Percentiles rank a stretch among this genome's conserved stretches.
phyloP scores from a whole-genome alignment of 2,888 invertebrate genomes.

The Malthinus flaveolus region DNA sequence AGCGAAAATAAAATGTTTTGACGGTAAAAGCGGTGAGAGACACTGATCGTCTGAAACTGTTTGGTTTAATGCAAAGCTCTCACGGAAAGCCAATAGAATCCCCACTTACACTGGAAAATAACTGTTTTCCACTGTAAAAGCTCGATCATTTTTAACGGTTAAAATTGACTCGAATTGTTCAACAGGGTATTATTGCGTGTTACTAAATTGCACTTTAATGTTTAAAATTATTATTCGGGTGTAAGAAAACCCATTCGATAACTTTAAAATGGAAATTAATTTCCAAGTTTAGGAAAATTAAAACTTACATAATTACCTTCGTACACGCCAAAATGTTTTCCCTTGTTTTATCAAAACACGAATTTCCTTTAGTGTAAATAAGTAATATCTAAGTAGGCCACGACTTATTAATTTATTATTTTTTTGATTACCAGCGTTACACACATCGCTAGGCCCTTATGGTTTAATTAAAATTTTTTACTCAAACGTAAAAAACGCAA shows the following conservation, averaged over 20 bases:
- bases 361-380: no score
- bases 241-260: background rate
- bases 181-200: conserved; percentile 27
- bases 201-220: conserved; percentile 10
- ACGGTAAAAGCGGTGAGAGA: conserved; percentile 27
- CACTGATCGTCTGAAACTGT: conserved; percentile 32
- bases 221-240: background rate
- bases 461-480: no score
- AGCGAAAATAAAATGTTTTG: conserved; percentile 29
- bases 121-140: conserved; percentile 21
- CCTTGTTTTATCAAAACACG: no score
- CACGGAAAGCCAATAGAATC: conserved; percentile 51
- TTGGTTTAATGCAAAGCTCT: conserved; percentile 40
- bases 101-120: conserved; percentile 44
- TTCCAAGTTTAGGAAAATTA: no score
- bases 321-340: no score
- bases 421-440: no score
- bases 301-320: no score
- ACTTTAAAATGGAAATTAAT: background rate
- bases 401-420: no score
- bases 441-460: no score
- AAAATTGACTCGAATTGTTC: conserved; percentile 21
- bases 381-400: no score
- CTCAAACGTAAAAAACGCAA: no score
- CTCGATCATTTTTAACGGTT: conserved; percentile 23